phyloP scores from a whole-genome alignment of 2,797 vertebrate species.

The Leuciscus waleckii region DNA sequence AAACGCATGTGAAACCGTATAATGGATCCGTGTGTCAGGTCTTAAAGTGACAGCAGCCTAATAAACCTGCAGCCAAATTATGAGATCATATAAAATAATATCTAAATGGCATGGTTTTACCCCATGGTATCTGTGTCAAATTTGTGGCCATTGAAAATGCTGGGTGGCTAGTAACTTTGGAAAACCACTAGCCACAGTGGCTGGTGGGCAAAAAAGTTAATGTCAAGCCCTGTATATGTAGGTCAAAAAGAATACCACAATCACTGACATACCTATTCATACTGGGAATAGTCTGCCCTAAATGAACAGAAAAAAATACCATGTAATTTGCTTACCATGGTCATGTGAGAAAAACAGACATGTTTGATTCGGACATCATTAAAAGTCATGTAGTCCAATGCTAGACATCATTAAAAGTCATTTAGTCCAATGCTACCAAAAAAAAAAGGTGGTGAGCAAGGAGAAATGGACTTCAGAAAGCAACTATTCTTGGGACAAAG shows the following conservation, averaged over 20 bases:
- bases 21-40: too few relatives aligned
- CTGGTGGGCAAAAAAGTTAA: too few relatives aligned
- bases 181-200: too few relatives aligned
- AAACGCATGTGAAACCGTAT: too few relatives aligned
- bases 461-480: neutral
- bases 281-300: neutral
- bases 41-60: too few relatives aligned
- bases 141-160: too few relatives aligned
- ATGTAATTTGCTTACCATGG: neutral
- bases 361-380: neutral
- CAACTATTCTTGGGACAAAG: neutral
- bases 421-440: neutral
- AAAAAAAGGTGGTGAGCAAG: neutral
- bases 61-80: too few relatives aligned
- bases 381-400: neutral
- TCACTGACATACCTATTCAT: neutral
- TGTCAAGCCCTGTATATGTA: too few relatives aligned
- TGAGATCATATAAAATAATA: too few relatives aligned
- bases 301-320: neutral
- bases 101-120: too few relatives aligned
- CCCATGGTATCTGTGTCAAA: too few relatives aligned
- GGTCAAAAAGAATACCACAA: neutral
- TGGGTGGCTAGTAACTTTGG: too few relatives aligned
- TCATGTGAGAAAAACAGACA: conserved; percentile 3
- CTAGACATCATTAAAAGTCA: neutral